Percentiles rank a stretch among this genome's conserved stretches.
Evolutionary conservation across 2,888 invertebrate genomes (phyloP).

Genomic region (Seira musarum): DNA sequence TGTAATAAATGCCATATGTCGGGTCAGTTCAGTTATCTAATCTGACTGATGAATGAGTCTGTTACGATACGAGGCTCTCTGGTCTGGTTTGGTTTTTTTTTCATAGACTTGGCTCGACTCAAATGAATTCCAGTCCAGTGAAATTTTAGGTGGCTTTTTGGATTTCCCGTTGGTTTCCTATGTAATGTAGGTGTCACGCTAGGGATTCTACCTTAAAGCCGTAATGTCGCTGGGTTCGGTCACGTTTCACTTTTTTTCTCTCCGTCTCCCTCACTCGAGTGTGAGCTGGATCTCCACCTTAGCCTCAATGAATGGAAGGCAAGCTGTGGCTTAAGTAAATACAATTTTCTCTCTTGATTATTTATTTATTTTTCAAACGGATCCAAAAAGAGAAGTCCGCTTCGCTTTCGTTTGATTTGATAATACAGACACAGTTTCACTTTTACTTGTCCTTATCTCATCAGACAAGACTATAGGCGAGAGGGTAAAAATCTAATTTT

Average conservation of each 20-base stretch:
- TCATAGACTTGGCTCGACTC: not conserved
- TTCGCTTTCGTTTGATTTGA: no score
- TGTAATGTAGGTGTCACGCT: not conserved
- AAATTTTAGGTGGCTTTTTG: slow-evolving; percentile 21
- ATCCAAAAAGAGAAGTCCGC: not conserved
- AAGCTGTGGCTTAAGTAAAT: slow-evolving; percentile 3
- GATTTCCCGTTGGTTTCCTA: not conserved
- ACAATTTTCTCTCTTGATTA: not conserved
- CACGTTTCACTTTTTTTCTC: slow-evolving; percentile 36
- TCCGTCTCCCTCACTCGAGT: not conserved
- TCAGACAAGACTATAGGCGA: not conserved
- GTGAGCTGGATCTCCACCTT: not conserved
- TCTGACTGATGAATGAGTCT: slow-evolving; percentile 22
- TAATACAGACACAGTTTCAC: not conserved
- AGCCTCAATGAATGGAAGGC: not conserved
- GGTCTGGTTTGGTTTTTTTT: no score
- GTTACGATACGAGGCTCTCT: slow-evolving; percentile 2
- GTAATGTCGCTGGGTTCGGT: slow-evolving; percentile 15
- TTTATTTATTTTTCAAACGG: slow-evolving; percentile 9
- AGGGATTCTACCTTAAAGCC: slow-evolving; percentile 9
- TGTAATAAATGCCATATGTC: slow-evolving; percentile 13
- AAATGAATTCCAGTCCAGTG: not conserved
- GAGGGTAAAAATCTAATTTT: slow-evolving; percentile 11
- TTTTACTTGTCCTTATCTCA: not conserved
- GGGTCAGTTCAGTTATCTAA: slow-evolving; percentile 45